A percentile compares a stretch with the other conserved stretches of the same genome.
These are phyloP conservation scores for Hipposideros larvatus DNA, from an alignment of 2,797 vertebrate species.

Conservation along the genomic window DNA sequence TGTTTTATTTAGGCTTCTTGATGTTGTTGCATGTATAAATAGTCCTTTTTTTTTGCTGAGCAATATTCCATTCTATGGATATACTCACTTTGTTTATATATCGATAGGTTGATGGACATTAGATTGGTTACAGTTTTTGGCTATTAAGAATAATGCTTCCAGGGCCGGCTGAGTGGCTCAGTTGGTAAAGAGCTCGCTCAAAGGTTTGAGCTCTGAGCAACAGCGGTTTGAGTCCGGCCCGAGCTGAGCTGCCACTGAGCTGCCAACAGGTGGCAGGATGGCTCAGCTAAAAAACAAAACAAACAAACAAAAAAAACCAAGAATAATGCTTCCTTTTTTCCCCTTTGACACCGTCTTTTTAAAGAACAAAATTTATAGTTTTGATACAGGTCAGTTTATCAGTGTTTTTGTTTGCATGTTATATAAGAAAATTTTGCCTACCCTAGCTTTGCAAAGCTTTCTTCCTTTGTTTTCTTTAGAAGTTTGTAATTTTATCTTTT, in stretches of 20 bases:
- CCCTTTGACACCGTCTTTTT: background rate
- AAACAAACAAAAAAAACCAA: background rate
- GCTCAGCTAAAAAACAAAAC: too few relatives aligned
- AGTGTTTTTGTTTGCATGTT: constrained; percentile 15
- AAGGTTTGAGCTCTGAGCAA: too few relatives aligned
- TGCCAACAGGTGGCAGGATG: too few relatives aligned
- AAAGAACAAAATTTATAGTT: background rate
- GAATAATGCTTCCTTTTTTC: background rate
- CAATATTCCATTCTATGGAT: background rate
- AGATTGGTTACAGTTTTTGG: background rate
- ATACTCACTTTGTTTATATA: background rate
- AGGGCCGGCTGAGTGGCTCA: too few relatives aligned
- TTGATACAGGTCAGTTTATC: constrained; percentile 22
- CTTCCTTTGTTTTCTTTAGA: background rate
- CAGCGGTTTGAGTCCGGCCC: too few relatives aligned
- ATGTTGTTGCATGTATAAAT: background rate
- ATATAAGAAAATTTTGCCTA: background rate
- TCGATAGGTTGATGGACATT: background rate
- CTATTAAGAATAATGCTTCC: background rate
- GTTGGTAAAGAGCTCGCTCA: too few relatives aligned
- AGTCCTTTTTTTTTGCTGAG: background rate
- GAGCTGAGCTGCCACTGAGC: too few relatives aligned
- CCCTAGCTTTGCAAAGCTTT: background rate
- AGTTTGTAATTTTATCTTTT: constrained; percentile 19
- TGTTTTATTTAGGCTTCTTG: background rate